Base-by-base conservation (phyloP, 35 echinoderm and acorn worm species). In the Stichopus chloronotus region DNA sequence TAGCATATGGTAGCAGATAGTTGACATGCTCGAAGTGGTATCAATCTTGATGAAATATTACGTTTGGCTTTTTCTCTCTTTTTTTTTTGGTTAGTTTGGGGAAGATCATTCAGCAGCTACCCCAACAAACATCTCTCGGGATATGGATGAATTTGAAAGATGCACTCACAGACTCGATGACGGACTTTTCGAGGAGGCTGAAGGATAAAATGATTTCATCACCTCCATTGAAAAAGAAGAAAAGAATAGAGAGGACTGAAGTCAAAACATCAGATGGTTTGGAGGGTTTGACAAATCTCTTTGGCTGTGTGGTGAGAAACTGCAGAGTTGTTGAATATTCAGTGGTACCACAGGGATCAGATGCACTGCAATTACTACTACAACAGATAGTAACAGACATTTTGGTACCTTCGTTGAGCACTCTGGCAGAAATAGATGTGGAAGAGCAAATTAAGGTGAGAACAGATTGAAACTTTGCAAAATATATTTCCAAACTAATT, bases 281-380 rank as follows among this genome's bases (percentile, higher is more conserved):
- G 6, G 57, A 89, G 7, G 52, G 59, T 54, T 52, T 89, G 8
- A 61, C 59, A 11, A n/a, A 25, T 71, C 60, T 89, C 20, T 72
- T 89, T 52, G 87, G 59, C 14, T 63, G 57, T 43, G n/a, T 89
- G 8, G 4, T 89, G 1, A 89, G 87, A 52, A 89, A 89, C 21
- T 89, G 87, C 52, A 89, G 71, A 72, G 87, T 89, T 20, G 57
- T 89, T 58, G 87, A 89, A 89, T 89, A 71, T 72, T 71, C 87
- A 63, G 22, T 7, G 5, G 57, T 89, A 19, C 87, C 21, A 8
- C 87, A 89, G 12, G 87, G 87, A 14, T 59, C 87, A 89, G 59
- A 65, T 14, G 25, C 87, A 89, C 14, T 89, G 55, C 52, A 21
- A 12, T 24, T 20, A 16, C 13, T 60, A 17, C 16, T 89, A 71